A percentile compares a stretch with the other conserved stretches of the same genome.
Conservation (phyloP, 2,113 vertebrate species). For the Oenanthe oenanthe region DNA sequence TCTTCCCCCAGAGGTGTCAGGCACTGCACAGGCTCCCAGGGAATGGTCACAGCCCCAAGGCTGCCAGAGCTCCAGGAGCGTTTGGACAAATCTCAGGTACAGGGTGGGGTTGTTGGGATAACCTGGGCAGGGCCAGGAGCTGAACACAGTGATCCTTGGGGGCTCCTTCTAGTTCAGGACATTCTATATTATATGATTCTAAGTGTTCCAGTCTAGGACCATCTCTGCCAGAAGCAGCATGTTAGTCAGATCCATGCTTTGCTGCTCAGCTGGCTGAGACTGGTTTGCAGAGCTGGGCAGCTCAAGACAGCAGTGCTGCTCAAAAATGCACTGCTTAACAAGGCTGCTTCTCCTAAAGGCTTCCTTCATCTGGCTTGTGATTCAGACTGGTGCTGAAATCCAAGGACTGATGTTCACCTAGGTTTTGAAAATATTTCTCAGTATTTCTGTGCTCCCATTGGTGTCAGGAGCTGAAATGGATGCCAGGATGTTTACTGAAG, state of each 20-base stretch:
- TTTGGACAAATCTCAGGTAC: background rate
- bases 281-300: background rate
- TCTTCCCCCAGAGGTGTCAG: accelerated
- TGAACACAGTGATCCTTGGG: background rate
- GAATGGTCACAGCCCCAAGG: background rate
- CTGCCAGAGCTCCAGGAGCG: background rate
- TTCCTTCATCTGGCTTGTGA: background rate
- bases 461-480: background rate
- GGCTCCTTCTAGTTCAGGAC: background rate
- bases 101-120: background rate
- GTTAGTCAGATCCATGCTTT: background rate
- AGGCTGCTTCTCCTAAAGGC: background rate
- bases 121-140: background rate
- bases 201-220: background rate
- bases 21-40: background rate
- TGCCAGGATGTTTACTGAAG: background rate
- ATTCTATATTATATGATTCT: background rate
- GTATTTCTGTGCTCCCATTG: background rate
- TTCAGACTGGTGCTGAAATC: background rate
- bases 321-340: background rate
- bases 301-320: background rate
- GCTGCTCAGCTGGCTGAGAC: background rate
- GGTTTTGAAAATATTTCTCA: background rate
- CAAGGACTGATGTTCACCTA: background rate
- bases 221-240: background rate